Evolutionary conservation across 2,113 vertebrate species (phyloP), one percentile per base, ranked within the genome.

Genomic region (Crypturellus undulatus): DNA sequence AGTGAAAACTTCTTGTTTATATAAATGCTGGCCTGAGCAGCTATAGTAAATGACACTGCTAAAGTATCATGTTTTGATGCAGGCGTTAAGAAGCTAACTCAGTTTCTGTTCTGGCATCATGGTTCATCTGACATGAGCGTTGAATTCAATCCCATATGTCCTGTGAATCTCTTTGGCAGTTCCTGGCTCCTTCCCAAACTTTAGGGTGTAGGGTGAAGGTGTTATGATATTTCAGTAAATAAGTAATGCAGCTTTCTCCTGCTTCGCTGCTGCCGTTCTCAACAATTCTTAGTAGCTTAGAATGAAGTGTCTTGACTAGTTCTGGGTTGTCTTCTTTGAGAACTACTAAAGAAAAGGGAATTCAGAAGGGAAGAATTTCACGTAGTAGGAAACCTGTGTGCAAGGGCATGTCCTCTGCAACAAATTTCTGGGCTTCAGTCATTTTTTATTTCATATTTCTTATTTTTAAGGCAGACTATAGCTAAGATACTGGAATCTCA

Each of bases 111-210:
- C 94, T 97, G 95, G 94, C 94, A 94, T 26, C 56, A 12, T 32
- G 4, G 94, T 47, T 97, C 95, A 94, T 93, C 90, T 95, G 94
- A 83, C 93, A 95, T 90, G 93, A 95, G 87, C 20, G 58, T 83
- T 3, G 12, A 90, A 94, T 94, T 90, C 84, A 4, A 95, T 94
- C 93, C 95, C 94, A 95, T 94, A 92, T 96, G 94, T 85, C 90
- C 93, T 95, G 95, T 94, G 95, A 97, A 97, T 95, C 80, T 93
- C 83, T 93, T n/a, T 94, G 95, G 95, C 96, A 96, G 95, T 43
- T 96, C 79, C 91, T 97, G 96, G 94, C 94, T 70, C n/a, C 38
- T 9, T 75, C 94, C 92, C 96, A 95, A 76, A 95, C 79, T 97
- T 91, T 88, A 96, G 93, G 85, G 87, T 90, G 93, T 87, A 83